Conservation (phyloP, 1,140 invertebrate genomes). For the Ephestia elutella region DNA sequence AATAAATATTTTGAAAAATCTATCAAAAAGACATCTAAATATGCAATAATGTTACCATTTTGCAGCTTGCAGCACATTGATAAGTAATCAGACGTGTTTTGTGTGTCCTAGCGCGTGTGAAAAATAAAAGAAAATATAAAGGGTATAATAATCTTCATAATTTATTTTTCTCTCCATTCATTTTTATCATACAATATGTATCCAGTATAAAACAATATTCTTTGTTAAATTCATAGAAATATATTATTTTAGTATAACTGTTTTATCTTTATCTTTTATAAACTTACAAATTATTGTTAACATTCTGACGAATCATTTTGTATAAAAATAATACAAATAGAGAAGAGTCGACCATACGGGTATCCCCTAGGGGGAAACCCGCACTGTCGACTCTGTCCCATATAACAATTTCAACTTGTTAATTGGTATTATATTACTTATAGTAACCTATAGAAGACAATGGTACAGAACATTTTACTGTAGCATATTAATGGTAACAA, state of each 20-base stretch:
- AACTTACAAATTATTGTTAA: slow-evolving; percentile 73
- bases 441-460: slow-evolving; percentile 67
- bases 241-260: slow-evolving; percentile 74
- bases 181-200: slow-evolving; percentile 69
- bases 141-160: slow-evolving; percentile 74
- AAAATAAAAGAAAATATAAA: slow-evolving; percentile 54
- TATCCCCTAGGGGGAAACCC: neutral
- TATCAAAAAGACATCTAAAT: too few species aligned
- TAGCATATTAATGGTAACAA: slow-evolving; percentile 71
- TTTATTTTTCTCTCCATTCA: slow-evolving; percentile 64
- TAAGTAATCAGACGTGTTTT: too few species aligned
- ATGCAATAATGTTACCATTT: too few species aligned
- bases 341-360: slow-evolving; percentile 24
- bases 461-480: slow-evolving; percentile 66
- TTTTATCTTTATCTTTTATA: slow-evolving; percentile 60
- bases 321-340: slow-evolving; percentile 72
- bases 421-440: slow-evolving; percentile 70
- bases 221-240: slow-evolving; percentile 73
- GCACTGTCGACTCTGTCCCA: slow-evolving; percentile 11
- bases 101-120: too few species aligned
- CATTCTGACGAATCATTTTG: slow-evolving; percentile 68
- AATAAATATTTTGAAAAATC: too few species aligned
- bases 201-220: slow-evolving; percentile 73
- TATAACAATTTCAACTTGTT: slow-evolving; percentile 72
- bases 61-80: too few species aligned